Evolutionary conservation across 1,140 invertebrate species (phyloP), one percentile per base, ranked within the genome.

Genomic region (Drosophila funebris): DNA sequence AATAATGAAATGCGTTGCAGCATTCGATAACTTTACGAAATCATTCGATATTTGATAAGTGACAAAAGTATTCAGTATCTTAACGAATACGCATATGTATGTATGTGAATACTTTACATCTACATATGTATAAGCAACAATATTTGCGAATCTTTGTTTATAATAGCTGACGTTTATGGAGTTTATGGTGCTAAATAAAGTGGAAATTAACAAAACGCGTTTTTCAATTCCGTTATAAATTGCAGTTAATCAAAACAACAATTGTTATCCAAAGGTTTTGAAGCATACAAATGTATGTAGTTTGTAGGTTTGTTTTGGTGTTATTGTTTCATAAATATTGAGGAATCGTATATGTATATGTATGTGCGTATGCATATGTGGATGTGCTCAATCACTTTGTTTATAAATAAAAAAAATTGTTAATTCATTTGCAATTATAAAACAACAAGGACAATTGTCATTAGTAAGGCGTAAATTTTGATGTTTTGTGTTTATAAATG

Each of bases 121-220:
- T 43, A 73, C 46, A 78, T 78, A 82, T 84, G 66, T 76, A 76
- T 83, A 83, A 80, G 80, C 68, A 84, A 84, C 76, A 79, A 83
- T 84, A 79, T 84, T 84, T 76, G 81, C 76, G 61, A 80, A 84
- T 80, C 76, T 84, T 84, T 84, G 80, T 84, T 84, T 85, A 85
- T 84, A 84, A 80, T 76, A 85, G 76, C 54, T 82, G 73, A 68
- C 78, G 77, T 62, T 83, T 79, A 80, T 84, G 80, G 76, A 83
- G 78, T 84, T 76, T 64, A 66, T 62, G 76, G 80, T 83, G 81
- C 73, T 80, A 72, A 79, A 83, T 66, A 76, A 39, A 73, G 53
- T 56, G 18, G 46, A 54, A 64, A 66, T 41, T 37, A 27, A 41
- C 29, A 44, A 72, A 58, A 48, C 44, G 58, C 56, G 76, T 66